Evolutionary conservation across 2,888 invertebrate species (phyloP), one percentile per base, ranked within the genome.

Genomic region (Zygothrica quintamaculata): DNA sequence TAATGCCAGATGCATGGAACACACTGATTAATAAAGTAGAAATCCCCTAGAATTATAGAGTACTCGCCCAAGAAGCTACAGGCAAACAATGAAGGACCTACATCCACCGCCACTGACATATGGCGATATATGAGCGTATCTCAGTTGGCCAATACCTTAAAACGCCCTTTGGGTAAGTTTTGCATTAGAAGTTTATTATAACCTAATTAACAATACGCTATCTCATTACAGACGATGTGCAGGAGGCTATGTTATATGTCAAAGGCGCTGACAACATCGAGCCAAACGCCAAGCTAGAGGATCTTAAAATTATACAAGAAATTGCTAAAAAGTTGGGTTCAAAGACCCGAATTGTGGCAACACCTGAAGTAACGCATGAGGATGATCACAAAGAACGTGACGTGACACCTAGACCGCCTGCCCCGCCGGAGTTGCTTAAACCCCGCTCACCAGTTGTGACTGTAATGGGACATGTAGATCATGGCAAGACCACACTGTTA

Each of bases 381-480:
- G 60, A 70, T 0, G 89, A 88, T 1, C 74, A 61, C 4, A 89
- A 87, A 58, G 93, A 91, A 74, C 92, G 92, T 39, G 94, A 94
- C 77, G 92, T 93, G 2, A 79, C 90, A 0, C 93, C 93, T 0
- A 90, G 94, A 42, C 94, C 95, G 0, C 94, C 95, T 0, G 93
- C 96, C 0, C 90, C 93, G 9, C 91, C 93, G 3, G 93, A 93
- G 42, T 92, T 93, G 11, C 92, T 97, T 9, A 92, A 93, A 34
- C 93, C 93, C 1, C 93, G 99, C 1, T 96, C 97, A 9, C 98
- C 99, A 0, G 96, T 99, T 0, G 98, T 99, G 0, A 98, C 99
- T 3, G 97, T 99, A 43, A 99, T 99, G 99, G 99, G 99, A 0
- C 99, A 99, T 91, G 99, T 99, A 1, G 99, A 99, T 93, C 99